Evolutionary conservation across 2,113 vertebrate genomes (phyloP), one percentile per base, ranked within the genome.

Genomic region (Stomatorhinus ivindoensis): DNA sequence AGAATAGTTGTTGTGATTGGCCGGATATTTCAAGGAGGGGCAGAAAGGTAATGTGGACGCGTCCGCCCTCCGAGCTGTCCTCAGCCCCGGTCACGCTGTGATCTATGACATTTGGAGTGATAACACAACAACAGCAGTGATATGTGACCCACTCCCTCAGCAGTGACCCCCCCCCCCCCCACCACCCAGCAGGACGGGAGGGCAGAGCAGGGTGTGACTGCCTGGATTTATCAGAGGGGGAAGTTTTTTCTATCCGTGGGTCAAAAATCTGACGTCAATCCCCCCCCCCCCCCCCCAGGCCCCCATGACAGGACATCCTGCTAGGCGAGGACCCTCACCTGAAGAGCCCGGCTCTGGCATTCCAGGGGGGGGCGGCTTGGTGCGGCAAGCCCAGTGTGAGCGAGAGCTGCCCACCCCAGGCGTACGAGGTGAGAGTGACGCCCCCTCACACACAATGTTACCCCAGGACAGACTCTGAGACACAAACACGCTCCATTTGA

Each of bases 281-380:
- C 94, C 92, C 0, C 89, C 91, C 47, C 0, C n/a, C 11, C 93
- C 94, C 92, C 0, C 89, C 91, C 47, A 0, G 39, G 21, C 93
- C 94, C 92, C 0, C 2, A 87, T 93, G 94, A 93, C 94, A 95
- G 94, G 95, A 96, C 95, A 95, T 94, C 94, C 94, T 93, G 93
- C 89, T 87, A 93, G 93, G 90, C 92, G 92, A 90, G 87, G 91
- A 88, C 92, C 90, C 92, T 95, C 94, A 94, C 93, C 94, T 94
- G 91, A 50, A 87, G 89, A 31, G 39, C 55, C 50, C 11, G 86
- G 46, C 55, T n/a, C 46, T 65, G 89, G 84, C 44, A 51, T n/a
- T 8, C 21, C 55, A 4, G 55, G 55, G 55, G 21, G 21, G 55
- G 69, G 42, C 42, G n/a, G 35, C 11, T 58, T 89, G 53, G 51